These are phyloP conservation scores for Cathartes aura DNA, from an alignment of 2,113 vertebrate species.

Conservation along the genomic window DNA sequence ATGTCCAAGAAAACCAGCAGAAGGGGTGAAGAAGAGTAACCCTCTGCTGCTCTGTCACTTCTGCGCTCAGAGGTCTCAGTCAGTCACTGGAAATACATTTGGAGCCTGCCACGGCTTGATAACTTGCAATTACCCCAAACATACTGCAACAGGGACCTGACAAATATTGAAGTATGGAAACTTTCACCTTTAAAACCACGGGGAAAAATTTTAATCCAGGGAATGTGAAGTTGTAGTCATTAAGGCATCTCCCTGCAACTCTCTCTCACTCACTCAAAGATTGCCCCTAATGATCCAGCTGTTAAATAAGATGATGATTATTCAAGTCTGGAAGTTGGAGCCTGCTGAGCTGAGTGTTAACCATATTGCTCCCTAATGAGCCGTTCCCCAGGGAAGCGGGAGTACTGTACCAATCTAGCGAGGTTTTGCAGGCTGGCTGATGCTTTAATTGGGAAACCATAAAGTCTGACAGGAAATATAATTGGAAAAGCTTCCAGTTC, in stretches of 20 bases:
- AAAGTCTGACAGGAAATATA: neutral
- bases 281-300: neutral
- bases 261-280: neutral
- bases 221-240: neutral
- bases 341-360: neutral
- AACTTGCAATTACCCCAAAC: neutral
- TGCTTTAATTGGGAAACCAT: neutral
- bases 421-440: neutral
- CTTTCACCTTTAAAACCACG: neutral
- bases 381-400: neutral
- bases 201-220: neutral
- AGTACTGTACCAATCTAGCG: neutral
- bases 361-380: neutral
- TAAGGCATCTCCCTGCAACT: neutral
- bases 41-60: neutral
- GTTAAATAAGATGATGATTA: neutral
- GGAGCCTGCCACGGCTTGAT: neutral
- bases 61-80: neutral
- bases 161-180: neutral
- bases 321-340: neutral
- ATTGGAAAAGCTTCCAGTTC: neutral
- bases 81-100: neutral
- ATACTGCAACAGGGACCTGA: neutral
- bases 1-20: neutral
- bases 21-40: neutral